Conservation (phyloP, 2,797 vertebrate species). For the Ptychadena robeensis region DNA sequence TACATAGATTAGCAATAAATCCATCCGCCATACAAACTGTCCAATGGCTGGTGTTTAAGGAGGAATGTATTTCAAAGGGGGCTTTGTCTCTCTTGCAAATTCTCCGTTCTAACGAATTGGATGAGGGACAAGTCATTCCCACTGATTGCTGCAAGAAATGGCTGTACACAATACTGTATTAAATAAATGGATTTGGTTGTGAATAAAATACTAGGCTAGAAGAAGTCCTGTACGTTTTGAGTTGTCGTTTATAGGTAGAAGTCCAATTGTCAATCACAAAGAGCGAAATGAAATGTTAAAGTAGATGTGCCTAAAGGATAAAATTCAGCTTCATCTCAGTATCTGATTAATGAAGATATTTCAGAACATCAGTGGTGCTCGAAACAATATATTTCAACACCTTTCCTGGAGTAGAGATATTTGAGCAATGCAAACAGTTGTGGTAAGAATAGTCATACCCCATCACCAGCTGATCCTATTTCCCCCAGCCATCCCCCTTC, state of each 20-base stretch:
- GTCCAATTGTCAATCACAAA: conserved; percentile 61
- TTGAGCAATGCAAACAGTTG: conserved; percentile 72
- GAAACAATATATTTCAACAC: conserved; percentile 67
- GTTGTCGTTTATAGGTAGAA: background rate
- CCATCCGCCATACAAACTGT: conserved; percentile 65
- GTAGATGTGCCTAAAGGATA: conserved; percentile 38
- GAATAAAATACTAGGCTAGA: conserved; percentile 29
- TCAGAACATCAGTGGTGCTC: conserved; percentile 47
- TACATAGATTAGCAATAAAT: conserved; percentile 67
- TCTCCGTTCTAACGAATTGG: conserved; percentile 61
- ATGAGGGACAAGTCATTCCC: conserved; percentile 65
- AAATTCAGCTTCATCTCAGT: background rate
- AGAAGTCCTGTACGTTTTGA: background rate
- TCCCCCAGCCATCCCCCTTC: conserved; percentile 75
- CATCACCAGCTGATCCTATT: conserved; percentile 88
- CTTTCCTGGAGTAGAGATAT: conserved; percentile 69
- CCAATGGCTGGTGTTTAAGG: conserved; percentile 67
- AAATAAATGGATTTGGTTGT: conserved; percentile 64
- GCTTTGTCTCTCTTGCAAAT: conserved; percentile 65
- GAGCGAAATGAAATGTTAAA: conserved; percentile 62
- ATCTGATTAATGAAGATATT: background rate
- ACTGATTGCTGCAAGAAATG: conserved; percentile 56
- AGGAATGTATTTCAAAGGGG: conserved; percentile 67
- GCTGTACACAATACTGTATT: conserved; percentile 61
- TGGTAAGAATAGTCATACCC: conserved; percentile 78